phyloP scores from a whole-genome alignment of 2,797 vertebrate genomes.

The Aulostomus chinensis region DNA sequence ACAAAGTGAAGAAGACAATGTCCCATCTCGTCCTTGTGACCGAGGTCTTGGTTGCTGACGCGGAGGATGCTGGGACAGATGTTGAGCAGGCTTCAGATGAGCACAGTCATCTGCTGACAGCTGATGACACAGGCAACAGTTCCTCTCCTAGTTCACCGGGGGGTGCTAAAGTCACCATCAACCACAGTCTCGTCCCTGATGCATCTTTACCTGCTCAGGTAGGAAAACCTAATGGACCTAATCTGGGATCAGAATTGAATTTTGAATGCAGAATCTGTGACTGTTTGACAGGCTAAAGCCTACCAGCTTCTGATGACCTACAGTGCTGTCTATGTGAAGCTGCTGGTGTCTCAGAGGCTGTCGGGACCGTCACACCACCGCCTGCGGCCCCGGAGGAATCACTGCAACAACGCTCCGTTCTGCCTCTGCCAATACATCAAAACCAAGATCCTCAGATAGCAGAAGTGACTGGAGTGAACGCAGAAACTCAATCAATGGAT shows the following conservation, averaged over 20 bases:
- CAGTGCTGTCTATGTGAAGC: conserved; percentile 78
- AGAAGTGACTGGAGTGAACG: not conserved
- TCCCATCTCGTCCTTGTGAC: conserved; percentile 73
- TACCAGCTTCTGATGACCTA: conserved; percentile 81
- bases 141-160: conserved; percentile 33
- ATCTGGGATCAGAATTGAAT: no score
- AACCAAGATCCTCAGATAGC: conserved; percentile 67
- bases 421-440: conserved; percentile 83
- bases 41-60: conserved; percentile 39
- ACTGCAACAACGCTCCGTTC: conserved; percentile 64
- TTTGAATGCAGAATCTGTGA: no score
- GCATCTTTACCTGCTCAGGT: conserved; percentile 68
- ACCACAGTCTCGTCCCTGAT: conserved; percentile 74
- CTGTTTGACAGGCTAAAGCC: conserved; percentile 66
- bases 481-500: not conserved
- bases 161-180: conserved; percentile 58
- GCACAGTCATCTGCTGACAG: conserved; percentile 71
- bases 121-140: conserved; percentile 18
- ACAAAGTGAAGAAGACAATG: conserved; percentile 75
- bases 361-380: conserved; percentile 38
- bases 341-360: conserved; percentile 74
- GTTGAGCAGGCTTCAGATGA: conserved; percentile 60
- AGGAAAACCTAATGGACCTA: no score
- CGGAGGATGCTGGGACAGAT: conserved; percentile 12
- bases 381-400: conserved; percentile 44